Evolutionary conservation across 2,888 invertebrate species (phyloP).

Genomic region (Cylindroiulus punctatus): DNA sequence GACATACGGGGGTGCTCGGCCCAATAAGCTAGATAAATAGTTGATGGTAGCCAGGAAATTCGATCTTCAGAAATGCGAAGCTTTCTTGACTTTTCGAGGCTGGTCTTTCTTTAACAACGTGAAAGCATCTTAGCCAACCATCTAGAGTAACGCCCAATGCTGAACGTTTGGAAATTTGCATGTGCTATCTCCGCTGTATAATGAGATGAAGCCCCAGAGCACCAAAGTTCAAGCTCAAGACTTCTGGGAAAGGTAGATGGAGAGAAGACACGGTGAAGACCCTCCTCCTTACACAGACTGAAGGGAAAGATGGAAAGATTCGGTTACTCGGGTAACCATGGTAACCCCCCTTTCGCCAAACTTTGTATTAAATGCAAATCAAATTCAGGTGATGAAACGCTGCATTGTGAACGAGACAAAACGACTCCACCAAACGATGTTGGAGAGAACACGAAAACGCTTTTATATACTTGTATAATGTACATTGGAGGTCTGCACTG

Average conservation of each 20-base stretch:
- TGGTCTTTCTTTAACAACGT: neutral
- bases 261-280: conserved; percentile 7
- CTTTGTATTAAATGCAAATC: conserved; percentile 45
- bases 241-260: neutral
- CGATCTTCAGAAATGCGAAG: conserved; percentile 13
- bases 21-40: conserved; percentile 43
- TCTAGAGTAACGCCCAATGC: conserved; percentile 17
- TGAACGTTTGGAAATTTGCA: neutral
- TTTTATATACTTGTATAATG: neutral
- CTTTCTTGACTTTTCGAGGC: conserved; percentile 14
- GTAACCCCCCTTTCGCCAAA: conserved; percentile 36
- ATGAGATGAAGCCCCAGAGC: conserved; percentile 31
- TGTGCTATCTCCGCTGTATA: neutral
- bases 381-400: conserved; percentile 43
- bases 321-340: conserved; percentile 27
- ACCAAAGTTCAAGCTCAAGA: conserved; percentile 15
- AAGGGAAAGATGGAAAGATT: conserved; percentile 28
- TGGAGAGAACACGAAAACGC: conserved; percentile 3
- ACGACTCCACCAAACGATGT: neutral
- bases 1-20: neutral
- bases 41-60: conserved; percentile 36
- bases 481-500: neutral
- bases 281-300: neutral
- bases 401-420: conserved; percentile 43
- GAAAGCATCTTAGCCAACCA: conserved; percentile 36